Conservation (phyloP, 2,113 vertebrate species). For the Rhodinocichla rosea region DNA sequence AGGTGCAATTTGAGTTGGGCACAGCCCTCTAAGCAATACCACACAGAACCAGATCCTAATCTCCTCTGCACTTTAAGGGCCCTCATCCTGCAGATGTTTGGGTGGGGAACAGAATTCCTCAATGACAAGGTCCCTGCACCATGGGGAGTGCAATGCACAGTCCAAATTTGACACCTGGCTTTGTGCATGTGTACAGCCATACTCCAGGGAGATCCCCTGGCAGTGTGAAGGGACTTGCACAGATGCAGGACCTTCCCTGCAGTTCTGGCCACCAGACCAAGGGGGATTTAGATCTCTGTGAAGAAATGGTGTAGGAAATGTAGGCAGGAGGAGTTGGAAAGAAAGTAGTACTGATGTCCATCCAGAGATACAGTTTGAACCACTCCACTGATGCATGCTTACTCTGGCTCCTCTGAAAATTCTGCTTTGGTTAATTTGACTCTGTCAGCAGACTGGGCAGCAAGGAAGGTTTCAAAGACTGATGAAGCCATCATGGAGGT, state of each 20-base stretch:
- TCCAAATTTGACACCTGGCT: not conserved
- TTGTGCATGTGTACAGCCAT: not conserved
- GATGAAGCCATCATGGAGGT: not conserved
- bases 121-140: not conserved
- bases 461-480: not conserved
- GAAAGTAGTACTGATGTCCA: not conserved
- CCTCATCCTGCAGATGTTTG: not conserved
- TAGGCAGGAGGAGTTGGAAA: not conserved
- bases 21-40: slow-evolving; percentile 16
- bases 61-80: not conserved
- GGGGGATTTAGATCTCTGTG: not conserved
- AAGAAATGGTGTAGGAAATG: not conserved
- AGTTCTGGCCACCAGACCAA: not conserved
- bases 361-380: accelerated
- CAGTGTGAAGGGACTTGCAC: not conserved
- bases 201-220: not conserved
- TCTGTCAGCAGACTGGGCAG: not conserved
- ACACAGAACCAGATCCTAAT: slow-evolving; percentile 48
- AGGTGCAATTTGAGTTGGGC: not conserved
- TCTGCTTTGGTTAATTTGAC: not conserved
- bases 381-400: accelerated
- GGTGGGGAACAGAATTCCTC: not conserved
- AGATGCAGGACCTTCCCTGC: not conserved
- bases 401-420: not conserved
- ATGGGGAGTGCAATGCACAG: not conserved